phyloP scores from a whole-genome alignment of 2,888 invertebrate species.

The Andrena bucephala region DNA sequence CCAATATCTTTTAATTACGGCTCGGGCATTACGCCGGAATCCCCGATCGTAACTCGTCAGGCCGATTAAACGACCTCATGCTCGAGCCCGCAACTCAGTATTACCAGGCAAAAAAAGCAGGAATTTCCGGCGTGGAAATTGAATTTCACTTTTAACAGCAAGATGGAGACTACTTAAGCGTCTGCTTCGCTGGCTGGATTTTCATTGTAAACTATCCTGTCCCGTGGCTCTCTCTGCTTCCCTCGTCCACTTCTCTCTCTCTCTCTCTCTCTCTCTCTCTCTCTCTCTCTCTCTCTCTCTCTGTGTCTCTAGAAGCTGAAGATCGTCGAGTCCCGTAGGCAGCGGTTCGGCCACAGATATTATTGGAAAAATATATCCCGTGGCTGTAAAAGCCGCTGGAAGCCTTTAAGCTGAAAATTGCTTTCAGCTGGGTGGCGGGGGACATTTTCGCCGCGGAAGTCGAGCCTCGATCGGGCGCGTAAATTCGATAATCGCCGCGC shows the following conservation, averaged over 20 bases:
- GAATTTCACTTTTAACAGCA: slow-evolving; percentile 64
- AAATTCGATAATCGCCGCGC: slow-evolving; percentile 66
- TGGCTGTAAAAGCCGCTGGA: slow-evolving; percentile 62
- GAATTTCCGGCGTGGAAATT: slow-evolving; percentile 57
- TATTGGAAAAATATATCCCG: slow-evolving; percentile 73
- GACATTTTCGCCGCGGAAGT: slow-evolving; percentile 59
- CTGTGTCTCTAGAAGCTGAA: slow-evolving; percentile 10
- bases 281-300: slow-evolving; percentile 6
- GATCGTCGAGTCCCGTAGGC: slow-evolving; percentile 55
- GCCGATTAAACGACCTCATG: slow-evolving; percentile 28
- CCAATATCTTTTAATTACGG: slow-evolving; percentile 33
- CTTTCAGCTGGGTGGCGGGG: slow-evolving; percentile 55
- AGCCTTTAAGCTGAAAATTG: slow-evolving; percentile 72
- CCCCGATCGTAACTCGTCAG: slow-evolving; percentile 19
- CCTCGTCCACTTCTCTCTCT: not conserved
- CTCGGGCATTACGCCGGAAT: not conserved
- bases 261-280: too few species aligned
- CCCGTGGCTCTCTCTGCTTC: slow-evolving; percentile 11
- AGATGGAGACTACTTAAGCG: slow-evolving; percentile 65
- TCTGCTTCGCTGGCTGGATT: slow-evolving; percentile 66
- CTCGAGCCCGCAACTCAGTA: slow-evolving; percentile 24
- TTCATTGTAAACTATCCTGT: slow-evolving; percentile 69
- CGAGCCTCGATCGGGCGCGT: slow-evolving; percentile 59
- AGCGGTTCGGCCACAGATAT: slow-evolving; percentile 62
- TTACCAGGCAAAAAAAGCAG: slow-evolving; percentile 49